These are phyloP conservation scores for Ormyrus rosae DNA, from an alignment of 2,888 invertebrate genomes.

Conservation along the genomic window DNA sequence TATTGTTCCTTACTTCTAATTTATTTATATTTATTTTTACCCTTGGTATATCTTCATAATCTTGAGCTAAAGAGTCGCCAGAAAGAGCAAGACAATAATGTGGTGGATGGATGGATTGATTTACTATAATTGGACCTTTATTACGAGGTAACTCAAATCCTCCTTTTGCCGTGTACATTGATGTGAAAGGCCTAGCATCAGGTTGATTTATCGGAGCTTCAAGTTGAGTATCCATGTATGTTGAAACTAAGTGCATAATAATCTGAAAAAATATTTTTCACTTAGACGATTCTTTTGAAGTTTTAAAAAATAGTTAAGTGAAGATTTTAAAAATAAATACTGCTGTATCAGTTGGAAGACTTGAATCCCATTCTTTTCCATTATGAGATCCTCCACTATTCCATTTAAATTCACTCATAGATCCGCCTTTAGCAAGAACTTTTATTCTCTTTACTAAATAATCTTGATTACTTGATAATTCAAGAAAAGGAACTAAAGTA, in stretches of 20 bases:
- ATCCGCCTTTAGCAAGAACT: slow-evolving; percentile 88
- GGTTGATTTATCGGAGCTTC: slow-evolving; percentile 82
- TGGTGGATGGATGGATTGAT: slow-evolving; percentile 83
- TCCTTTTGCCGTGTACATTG: slow-evolving; percentile 73
- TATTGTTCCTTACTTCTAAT: neutral
- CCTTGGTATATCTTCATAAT: slow-evolving; percentile 84
- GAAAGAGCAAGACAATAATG: slow-evolving; percentile 82
- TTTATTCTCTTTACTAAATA: slow-evolving; percentile 88
- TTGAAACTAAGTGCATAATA: slow-evolving; percentile 89
- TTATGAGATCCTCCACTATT: slow-evolving; percentile 86
- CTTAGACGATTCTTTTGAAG: too few relatives aligned
- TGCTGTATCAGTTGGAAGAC: slow-evolving; percentile 91
- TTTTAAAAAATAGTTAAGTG: neutral
- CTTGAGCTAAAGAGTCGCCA: slow-evolving; percentile 72
- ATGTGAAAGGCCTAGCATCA: slow-evolving; percentile 82
- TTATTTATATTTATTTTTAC: slow-evolving; percentile 71
- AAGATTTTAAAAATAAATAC: slow-evolving; percentile 75
- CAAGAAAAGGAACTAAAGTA: slow-evolving; percentile 86
- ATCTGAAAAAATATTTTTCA: slow-evolving; percentile 77
- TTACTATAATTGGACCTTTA: slow-evolving; percentile 79
- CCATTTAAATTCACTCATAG: slow-evolving; percentile 93
- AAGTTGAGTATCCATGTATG: slow-evolving; percentile 91
- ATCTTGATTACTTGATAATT: slow-evolving; percentile 89
- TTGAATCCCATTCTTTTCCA: slow-evolving; percentile 87
- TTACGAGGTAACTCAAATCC: slow-evolving; percentile 76